phyloP scores from a whole-genome alignment of 1,140 invertebrate species.

The Hyposmocoma kahamanoa region DNA sequence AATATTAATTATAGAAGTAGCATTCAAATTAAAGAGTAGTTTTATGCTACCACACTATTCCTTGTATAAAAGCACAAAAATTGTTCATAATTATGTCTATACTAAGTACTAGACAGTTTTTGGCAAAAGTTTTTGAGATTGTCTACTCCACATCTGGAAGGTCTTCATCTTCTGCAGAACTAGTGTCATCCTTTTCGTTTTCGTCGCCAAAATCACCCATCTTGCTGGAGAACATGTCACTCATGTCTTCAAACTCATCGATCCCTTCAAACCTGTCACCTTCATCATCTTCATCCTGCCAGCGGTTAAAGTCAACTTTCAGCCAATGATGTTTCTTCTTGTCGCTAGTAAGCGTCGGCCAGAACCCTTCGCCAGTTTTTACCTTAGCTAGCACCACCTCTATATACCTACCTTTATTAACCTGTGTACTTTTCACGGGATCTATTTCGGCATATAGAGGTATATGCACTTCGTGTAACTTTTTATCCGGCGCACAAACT shows the following conservation, averaged over 20 bases:
- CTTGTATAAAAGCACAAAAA: too few species aligned
- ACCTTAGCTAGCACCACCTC: conserved; percentile 83
- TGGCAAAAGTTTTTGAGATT: conserved; percentile 10
- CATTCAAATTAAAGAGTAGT: too few species aligned
- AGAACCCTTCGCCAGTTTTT: conserved; percentile 86
- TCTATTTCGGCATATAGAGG: conserved; percentile 88
- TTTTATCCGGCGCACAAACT: conserved; percentile 87
- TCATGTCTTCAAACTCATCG: conserved; percentile 45
- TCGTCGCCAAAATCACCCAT: conserved; percentile 39
- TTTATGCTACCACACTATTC: too few species aligned
- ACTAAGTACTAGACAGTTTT: too few species aligned
- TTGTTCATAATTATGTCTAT: too few species aligned
- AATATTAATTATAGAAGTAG: too few species aligned
- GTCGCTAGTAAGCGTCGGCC: conserved; percentile 91
- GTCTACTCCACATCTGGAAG: conserved; percentile 50
- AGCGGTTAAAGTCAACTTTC: conserved; percentile 97
- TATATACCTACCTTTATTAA: conserved; percentile 83
- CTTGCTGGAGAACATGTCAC: conserved; percentile 48
- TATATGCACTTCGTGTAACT: conserved; percentile 89
- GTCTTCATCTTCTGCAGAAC: conserved; percentile 56
- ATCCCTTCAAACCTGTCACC: conserved; percentile 43
- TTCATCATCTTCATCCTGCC: conserved; percentile 90
- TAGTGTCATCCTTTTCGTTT: conserved; percentile 46
- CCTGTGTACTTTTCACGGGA: conserved; percentile 81
- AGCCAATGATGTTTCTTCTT: conserved; percentile 95